Base-by-base conservation (phyloP, 2,113 vertebrate genomes). In the Apodemus speciosus region DNA sequence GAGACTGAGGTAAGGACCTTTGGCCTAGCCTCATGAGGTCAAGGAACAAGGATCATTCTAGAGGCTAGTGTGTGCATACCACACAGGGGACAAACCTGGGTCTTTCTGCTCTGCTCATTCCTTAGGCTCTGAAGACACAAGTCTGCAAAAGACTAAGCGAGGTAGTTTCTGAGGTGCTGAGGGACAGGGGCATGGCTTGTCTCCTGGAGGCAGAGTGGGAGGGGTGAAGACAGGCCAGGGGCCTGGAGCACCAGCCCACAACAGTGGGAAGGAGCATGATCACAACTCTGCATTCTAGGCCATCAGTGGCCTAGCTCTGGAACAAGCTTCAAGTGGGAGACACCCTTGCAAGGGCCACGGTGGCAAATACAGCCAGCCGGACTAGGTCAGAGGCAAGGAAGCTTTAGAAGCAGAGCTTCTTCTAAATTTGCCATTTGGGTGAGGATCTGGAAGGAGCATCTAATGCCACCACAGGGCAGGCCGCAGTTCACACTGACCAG, bases 181-280 rank as follows among this genome's bases (percentile, higher is more conserved):
- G 15, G 6, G 32, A 18, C 14, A 20, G 64, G 6, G 21, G 25
- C 13, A 20, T n/a, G 46, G 30, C n/a, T 40, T 51, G 4, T 1
- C 21, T 76, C 68, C 69, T 35, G 1, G 46, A 75, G 88, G 49
- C 6, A 51, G 35, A 43, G 35, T 13, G n/a, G 25, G 5, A 6
- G 62, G 60, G 20, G 6, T 5, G 3, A 15, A 20, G 25, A 16
- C 11, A n/a, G 21, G 3, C 0, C 0, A 25, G 38, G 68, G 53
- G 43, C 46, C 73, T 0, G 1, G 1, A 9, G 11, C 0, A 25
- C 46, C 18, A 0, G 6, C 32, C 69, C 49, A 21, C 20, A 23
- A 43, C 75, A 40, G 23, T 1, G 10, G n/a, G n/a, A 53, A 38
- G 23, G 0, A 62, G 4, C 1, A 1, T 0, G 0, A 13, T 14